Percentiles rank a stretch among this genome's conserved stretches.
Conservation (phyloP, 2,888 invertebrate genomes). For the Drosophila barbarae region DNA sequence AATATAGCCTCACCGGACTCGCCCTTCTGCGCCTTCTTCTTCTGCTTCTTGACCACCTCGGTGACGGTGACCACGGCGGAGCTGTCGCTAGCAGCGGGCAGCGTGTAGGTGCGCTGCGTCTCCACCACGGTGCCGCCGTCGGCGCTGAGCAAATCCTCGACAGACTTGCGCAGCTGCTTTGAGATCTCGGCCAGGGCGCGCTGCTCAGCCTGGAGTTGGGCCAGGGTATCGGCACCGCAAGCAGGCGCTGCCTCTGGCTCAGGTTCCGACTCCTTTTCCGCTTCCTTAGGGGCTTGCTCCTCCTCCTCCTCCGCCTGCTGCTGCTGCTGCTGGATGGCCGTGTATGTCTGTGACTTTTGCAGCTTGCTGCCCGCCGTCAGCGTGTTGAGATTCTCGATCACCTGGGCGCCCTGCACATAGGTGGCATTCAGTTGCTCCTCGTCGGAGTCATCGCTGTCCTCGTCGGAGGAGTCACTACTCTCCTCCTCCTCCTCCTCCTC, state of each 20-base stretch:
- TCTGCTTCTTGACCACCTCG: constrained; percentile 62
- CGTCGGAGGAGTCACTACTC: constrained; percentile 64
- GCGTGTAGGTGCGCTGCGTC: constrained; percentile 60
- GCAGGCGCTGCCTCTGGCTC: background rate
- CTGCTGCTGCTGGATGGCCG: constrained; percentile 68
- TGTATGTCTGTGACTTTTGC: constrained; percentile 76
- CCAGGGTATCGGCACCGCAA: constrained; percentile 55
- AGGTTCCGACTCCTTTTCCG: background rate
- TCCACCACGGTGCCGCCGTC: constrained; percentile 59
- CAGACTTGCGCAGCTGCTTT: constrained; percentile 74
- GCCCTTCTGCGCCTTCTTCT: constrained; percentile 40
- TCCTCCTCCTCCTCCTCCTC: constrained; percentile 64
- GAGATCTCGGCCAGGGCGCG: constrained; percentile 76
- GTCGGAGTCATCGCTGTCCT: constrained; percentile 67
- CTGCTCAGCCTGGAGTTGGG: constrained; percentile 74
- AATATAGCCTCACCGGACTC: constrained; percentile 72
- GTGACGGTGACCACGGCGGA: constrained; percentile 62
- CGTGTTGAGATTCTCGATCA: constrained; percentile 79
- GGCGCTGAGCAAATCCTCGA: constrained; percentile 72
- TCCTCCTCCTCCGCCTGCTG: constrained; percentile 42
- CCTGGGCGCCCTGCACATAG: constrained; percentile 77
- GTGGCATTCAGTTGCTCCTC: constrained; percentile 69
- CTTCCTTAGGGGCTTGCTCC: constrained; percentile 10
- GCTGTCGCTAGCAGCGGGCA: constrained; percentile 54
- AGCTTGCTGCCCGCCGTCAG: constrained; percentile 61